Base-by-base conservation (phyloP, 2,797 vertebrate species). In the Poeciliopsis infans region DNA sequence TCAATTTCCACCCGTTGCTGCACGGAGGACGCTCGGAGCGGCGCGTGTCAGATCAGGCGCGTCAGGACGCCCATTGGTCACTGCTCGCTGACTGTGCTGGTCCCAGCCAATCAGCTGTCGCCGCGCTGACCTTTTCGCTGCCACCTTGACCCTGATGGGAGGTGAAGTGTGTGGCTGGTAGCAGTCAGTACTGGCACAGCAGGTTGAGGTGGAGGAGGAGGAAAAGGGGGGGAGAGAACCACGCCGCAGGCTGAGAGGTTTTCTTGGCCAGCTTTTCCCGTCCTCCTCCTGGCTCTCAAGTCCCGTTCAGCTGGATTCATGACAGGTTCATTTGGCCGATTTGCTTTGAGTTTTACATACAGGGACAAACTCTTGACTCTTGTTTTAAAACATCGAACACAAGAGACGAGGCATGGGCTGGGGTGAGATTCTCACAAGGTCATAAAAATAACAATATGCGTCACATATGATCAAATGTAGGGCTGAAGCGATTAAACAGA, bases 81-180 rank as follows among this genome's bases (percentile, higher is more conserved):
- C 91, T 81, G 88, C 94, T 87, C 90, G 94, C 93, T 86, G 81
- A 90, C 92, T 76, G 75, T 72, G 84, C 85, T 83, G 84, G 83
- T 92, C 91, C 90, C 77, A 92, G 93, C 96, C 92, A 90, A 93
- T 95, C 93, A 80, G 95, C 94, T 94, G 92, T 95, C 94, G 96
- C 96, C 94, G 68, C 87, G 87, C 94, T 97, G 97, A 97, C 97
- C 97, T 97, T 97, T 97, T 95, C 93, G 91, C 68, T 36, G 88
- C 88, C 83, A 88, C 87, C 84, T 94, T 94, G 81, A 87, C 94
- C 94, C 74, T 97, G 96, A 97, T 97, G 93, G 94, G 93, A 96
- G 96, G 92, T 97, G 97, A 97, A 97, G 95, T 97, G 94, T 92
- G 96, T 96, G 95, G 95, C 96, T 96, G 97, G 96, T 97, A 95